Base-by-base conservation (phyloP, 2,888 invertebrate species). In the Eueremaeus valkanovi region DNA sequence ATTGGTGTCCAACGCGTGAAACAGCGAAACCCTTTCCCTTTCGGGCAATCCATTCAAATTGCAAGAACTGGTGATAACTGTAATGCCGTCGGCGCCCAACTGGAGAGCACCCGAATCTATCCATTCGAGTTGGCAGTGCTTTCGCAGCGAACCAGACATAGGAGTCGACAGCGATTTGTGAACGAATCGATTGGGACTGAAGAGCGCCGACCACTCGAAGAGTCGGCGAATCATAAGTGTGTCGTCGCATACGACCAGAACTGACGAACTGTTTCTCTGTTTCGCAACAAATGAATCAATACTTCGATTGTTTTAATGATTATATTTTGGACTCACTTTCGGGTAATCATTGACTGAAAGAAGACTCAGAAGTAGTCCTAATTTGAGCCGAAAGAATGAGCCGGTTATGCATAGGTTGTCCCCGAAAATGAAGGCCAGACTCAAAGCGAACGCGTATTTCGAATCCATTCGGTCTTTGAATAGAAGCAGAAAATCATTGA, bases 231-330 rank as follows among this genome's bases (percentile, higher is more conserved):
- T 42, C 13, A 70, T 66, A 21, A 70, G 68, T 21, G 61, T 66
- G 40, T 74, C 74, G 63, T 74, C 68, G n/a, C 74, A 74, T 49
- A 74, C 9, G 31, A 74, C 74, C 66, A 74, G 18, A 49, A 74
- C 66, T 45, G 74, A 74, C 21, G 66, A 74, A 18, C 42, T 9
- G 18, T 66, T 74, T 29, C 29, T 36, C 42, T 42, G 40, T 55
- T 42, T 1, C 0, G n/a, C 1, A n/a, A 21, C 24, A 29, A 58
- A 6, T 27, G 5, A 55, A 8, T 27, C 1, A 55, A 27, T 5
- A 21, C 18, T 24, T 24, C 8, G 8, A 31, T 33, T 18, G 11
- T 21, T n/a, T n/a, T n/a, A n/a, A n/a, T n/a, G n/a, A n/a, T n/a
- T n/a, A n/a, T n/a, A n/a, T n/a, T 40, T 68, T 40, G n/a, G 11